Conservation (phyloP, 2,113 vertebrate genomes). For the Todiramphus chloris region DNA sequence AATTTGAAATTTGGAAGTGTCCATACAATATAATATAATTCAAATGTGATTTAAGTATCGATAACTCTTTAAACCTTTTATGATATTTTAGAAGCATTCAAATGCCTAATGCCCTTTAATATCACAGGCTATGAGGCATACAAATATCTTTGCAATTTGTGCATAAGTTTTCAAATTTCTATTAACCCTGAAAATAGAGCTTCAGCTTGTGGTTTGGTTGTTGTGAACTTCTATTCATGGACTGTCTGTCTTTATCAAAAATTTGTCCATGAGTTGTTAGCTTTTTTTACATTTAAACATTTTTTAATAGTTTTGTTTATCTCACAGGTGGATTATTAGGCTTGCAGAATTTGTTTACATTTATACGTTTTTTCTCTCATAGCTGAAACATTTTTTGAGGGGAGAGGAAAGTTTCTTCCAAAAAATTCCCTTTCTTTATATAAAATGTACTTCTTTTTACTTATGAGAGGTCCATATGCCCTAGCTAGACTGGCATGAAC, state of each 20-base stretch:
- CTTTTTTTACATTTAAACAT: background rate
- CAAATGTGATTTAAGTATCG: background rate
- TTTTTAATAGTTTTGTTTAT: background rate
- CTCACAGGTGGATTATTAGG: background rate
- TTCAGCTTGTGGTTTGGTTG: too few species aligned
- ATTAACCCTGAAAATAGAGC: background rate
- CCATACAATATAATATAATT: background rate
- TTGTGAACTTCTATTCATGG: background rate
- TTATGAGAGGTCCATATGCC: background rate
- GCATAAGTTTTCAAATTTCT: background rate
- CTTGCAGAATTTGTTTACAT: constrained; percentile 4
- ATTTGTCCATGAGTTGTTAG: background rate
- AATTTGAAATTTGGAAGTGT: background rate
- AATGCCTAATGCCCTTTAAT: background rate
- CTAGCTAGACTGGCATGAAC: background rate
- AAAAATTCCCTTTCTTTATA: background rate
- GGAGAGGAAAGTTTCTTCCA: background rate
- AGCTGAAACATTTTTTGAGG: background rate
- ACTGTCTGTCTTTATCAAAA: background rate
- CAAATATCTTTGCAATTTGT: background rate
- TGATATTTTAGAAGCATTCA: background rate
- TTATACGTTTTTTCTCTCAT: background rate
- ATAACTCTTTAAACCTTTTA: background rate
- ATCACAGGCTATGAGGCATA: background rate
- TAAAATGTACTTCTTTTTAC: background rate